Percentiles rank a stretch among this genome's conserved stretches.
These are phyloP conservation scores for Mareca strepera DNA, from an alignment of 2,797 vertebrate species.

Conservation along the genomic window DNA sequence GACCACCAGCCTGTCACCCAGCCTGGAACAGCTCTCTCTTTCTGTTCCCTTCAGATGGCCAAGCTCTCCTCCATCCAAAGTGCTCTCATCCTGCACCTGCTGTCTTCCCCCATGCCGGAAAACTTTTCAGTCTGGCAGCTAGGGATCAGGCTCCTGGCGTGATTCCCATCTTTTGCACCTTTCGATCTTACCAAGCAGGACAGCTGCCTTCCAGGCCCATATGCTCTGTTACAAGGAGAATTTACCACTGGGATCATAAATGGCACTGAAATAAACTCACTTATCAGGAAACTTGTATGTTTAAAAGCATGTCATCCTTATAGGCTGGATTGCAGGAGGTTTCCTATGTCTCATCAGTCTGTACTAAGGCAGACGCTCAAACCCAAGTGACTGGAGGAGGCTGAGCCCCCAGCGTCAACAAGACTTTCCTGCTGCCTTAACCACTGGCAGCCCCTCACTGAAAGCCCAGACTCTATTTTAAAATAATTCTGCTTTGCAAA, in stretches of 20 bases:
- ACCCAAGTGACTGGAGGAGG: slow-evolving; percentile 29
- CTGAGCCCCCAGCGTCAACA: slow-evolving; percentile 51
- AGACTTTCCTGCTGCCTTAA: not conserved
- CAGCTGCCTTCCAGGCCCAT: slow-evolving; percentile 17
- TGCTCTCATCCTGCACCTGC: not conserved
- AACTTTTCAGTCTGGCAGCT: not conserved
- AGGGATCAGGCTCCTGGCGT: not conserved
- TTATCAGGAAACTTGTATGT: not conserved
- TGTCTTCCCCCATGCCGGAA: not conserved
- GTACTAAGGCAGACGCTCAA: slow-evolving; percentile 1
- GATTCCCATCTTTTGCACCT: not conserved
- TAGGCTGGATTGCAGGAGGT: not conserved
- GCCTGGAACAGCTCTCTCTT: not conserved
- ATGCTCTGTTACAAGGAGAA: not conserved
- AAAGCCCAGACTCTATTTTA: slow-evolving; percentile 54
- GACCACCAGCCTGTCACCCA: not conserved
- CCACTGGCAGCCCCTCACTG: slow-evolving; percentile 38
- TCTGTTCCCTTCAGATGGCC: not conserved
- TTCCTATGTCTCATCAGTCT: slow-evolving; percentile 10
- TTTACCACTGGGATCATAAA: not conserved
- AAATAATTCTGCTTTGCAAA: slow-evolving; percentile 55
- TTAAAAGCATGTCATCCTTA: slow-evolving; percentile 3
- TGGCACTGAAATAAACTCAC: not conserved
- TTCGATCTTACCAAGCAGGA: not conserved
- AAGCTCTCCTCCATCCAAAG: not conserved